Evolutionary conservation across 2,113 vertebrate species (phyloP), one percentile per base, ranked within the genome.

Genomic region (Ageneiosus marmoratus): DNA sequence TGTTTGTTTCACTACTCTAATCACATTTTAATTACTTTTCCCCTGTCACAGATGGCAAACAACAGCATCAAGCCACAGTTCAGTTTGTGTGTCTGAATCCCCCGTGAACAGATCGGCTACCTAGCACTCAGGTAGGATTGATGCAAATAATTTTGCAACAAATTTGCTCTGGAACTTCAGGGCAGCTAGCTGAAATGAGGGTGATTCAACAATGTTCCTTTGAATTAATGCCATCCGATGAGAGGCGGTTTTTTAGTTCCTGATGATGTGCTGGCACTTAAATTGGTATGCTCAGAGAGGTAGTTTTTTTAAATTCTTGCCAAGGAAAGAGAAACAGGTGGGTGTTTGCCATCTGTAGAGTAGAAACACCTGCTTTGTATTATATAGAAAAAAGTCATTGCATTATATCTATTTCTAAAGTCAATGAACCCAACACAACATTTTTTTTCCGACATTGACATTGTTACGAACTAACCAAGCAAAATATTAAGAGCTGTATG

Each of bases 341-440:
- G 56, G 78, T 82, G 86, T 82, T 83, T 86, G 83, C 84, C 80
- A 87, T 89, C 88, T 90, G 84, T 85, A 83, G 84, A 83, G 86
- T 60, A 87, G 84, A 87, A 81, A 77, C 85, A 88, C 87, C 90
- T 90, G 89, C 89, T 88, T 83, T 87, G 84, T 79, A 20, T 77
- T 86, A 85, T 91, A 86, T 81, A 84, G 79, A 80, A 81, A 85
- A 62, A 72, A 65, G 37, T 32, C 53, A 77, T 84, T 75, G 79
- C 83, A 85, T 88, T 83, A 79, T 87, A 76, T 65, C 80, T 41
- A 53, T 86, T 86, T 84, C 77, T 88, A 86, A 88, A 79, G 62
- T 82, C 75, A 78, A 50, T 73, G 75, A 87, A 84, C 73, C 83
- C 63, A 62, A 76, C 79, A 74, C 58, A 46, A 86, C 83, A 86